A percentile compares a stretch with the other conserved stretches of the same genome.
These are phyloP conservation scores for Physeter macrocephalus DNA, from an alignment of 2,113 vertebrate genomes.

Conservation along the genomic window DNA sequence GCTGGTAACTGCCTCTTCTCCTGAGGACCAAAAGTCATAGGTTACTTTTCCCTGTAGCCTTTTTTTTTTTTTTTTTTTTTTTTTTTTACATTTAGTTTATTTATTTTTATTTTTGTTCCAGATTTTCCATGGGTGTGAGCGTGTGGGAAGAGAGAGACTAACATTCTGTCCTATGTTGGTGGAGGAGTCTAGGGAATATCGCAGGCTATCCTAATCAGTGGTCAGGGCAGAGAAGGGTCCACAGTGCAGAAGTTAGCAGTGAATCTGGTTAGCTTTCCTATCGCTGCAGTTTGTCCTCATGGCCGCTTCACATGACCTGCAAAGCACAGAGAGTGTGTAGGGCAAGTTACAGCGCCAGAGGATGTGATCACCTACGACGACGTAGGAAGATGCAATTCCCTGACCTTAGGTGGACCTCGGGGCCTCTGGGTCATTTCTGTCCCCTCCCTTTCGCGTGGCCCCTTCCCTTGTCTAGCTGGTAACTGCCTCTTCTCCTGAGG, in stretches of 20 bases:
- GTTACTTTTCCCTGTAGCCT: neutral
- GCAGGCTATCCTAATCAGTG: rapidly evolving
- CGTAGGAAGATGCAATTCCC: neutral
- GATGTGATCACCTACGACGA: rapidly evolving
- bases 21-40: neutral
- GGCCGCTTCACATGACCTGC: neutral
- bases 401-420: neutral
- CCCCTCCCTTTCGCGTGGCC: too few relatives aligned
- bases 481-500: neutral
- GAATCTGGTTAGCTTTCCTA: neutral
- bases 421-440: neutral
- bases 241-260: rapidly evolving
- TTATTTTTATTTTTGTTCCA: too few relatives aligned
- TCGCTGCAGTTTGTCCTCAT: neutral
- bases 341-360: neutral
- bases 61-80: too few relatives aligned
- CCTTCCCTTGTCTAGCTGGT: neutral
- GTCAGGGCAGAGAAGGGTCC: neutral
- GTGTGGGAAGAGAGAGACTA: neutral
- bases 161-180: too few relatives aligned
- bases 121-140: rapidly evolving
- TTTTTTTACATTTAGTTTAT: too few relatives aligned
- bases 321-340: too few relatives aligned
- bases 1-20: neutral
- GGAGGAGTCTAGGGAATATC: rapidly evolving